phyloP scores from a whole-genome alignment of 2,797 vertebrate species.

The Chiroxiphia lanceolata region DNA sequence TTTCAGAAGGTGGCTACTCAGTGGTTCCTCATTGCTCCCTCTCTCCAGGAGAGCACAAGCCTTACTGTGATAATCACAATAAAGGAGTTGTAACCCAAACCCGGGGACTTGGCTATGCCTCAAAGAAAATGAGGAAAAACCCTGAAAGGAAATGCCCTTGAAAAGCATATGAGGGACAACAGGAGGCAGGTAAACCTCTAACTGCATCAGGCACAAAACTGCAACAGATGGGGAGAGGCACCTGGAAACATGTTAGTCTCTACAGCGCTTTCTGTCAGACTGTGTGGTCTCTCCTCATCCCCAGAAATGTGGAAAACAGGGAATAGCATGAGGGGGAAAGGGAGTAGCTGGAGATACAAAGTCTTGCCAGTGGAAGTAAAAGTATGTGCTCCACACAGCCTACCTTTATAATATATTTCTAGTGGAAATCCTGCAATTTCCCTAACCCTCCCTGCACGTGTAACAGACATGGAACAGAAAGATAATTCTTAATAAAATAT shows the following conservation, averaged over 20 bases:
- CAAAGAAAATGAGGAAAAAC: not conserved
- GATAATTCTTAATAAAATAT: not conserved
- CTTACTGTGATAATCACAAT: not conserved
- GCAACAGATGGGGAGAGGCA: not conserved
- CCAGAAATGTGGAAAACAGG: not conserved
- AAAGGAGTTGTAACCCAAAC: not conserved
- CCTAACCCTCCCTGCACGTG: not conserved
- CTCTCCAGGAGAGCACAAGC: not conserved
- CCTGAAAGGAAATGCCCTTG: not conserved
- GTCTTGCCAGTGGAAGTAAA: not conserved
- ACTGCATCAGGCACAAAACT: not conserved
- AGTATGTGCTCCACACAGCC: not conserved
- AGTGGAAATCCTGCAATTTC: not conserved
- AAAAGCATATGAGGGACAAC: not conserved
- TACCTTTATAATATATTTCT: not conserved
- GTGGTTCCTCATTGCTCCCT: not conserved
- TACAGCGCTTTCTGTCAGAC: not conserved
- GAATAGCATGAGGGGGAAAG: not conserved
- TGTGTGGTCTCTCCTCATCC: not conserved
- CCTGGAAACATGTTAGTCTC: not conserved
- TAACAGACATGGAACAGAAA: not conserved
- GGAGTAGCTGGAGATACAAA: accelerated
- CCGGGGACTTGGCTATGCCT: not conserved
- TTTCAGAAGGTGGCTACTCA: not conserved
- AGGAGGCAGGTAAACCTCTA: not conserved